Evolutionary conservation across 2,113 vertebrate genomes (phyloP), one percentile per base, ranked within the genome.

Genomic region (Dromiciops gliroides): DNA sequence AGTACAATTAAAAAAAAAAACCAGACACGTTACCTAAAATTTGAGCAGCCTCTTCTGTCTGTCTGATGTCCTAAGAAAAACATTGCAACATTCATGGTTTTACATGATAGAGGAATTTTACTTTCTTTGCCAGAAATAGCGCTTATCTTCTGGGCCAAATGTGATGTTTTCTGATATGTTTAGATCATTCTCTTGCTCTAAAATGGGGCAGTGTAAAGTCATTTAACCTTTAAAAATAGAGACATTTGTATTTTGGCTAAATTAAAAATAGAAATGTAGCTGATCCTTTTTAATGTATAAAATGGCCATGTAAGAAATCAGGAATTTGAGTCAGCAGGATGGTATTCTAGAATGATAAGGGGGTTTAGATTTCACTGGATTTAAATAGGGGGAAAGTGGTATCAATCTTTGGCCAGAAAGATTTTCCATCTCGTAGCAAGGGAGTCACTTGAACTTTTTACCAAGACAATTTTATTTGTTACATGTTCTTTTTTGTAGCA

Each of bases 391-490:
- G 8, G 28, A 10, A 16, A 67, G 12, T 8, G 56, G 28, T 12
- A n/a, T 44, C 37, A 83, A 2, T 83, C 19, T n/a, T 83, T 83
- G 67, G n/a, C n/a, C 67, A 23, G 37, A 44, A 83, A 83, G n/a
- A 44, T 22, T 83, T 83, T 44, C 19, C n/a, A 23, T 83, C n/a
- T 44, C 8, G 1, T 22, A 83, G 19, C n/a, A 83, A 28, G 28
- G 28, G 53, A 56, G 11, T 37, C 31, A 67, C 0, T 37, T 67
- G 1, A 67, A 37, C 60, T 67, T 67, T 37, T 93, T 56, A 60
- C 94, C 89, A 92, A 12, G 93, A 56, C 93, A 92, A 93, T 31
- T 28, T 44, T 90, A 89, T 88, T 95, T 93, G 24, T 67, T 93
- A 97, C 91, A 50, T 89, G 51, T 89, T 50, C 44, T 95, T 93